These are phyloP conservation scores for Nephotettix cincticeps DNA, from an alignment of 1,140 invertebrate genomes.

Conservation along the genomic window DNA sequence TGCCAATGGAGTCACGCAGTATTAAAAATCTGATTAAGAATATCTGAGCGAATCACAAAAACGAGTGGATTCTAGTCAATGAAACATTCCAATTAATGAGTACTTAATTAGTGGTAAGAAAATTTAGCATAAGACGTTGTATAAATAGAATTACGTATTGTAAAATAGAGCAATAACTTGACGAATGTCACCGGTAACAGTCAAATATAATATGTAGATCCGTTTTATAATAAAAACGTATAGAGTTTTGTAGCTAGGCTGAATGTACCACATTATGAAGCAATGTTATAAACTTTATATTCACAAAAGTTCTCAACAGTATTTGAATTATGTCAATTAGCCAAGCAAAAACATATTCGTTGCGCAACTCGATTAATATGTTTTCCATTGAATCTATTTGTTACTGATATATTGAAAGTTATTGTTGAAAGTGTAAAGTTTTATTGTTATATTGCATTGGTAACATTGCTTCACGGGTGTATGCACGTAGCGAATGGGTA, in stretches of 20 bases:
- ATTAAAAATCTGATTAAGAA: no score
- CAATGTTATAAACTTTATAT: neutral
- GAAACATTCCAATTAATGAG: conserved; percentile 12
- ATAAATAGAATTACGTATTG: neutral
- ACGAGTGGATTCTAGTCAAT: conserved; percentile 16
- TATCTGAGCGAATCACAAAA: conserved; percentile 2
- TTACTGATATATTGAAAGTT: no score
- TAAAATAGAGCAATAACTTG: conserved; percentile 5
- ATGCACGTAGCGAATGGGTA: conserved; percentile 15
- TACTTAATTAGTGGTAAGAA: conserved; percentile 14
- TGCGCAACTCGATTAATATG: no score
- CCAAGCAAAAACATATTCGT: no score
- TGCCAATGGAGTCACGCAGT: no score
- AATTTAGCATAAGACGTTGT: conserved; percentile 2
- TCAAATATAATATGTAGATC: neutral
- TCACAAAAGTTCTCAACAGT: no score
- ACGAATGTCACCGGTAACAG: neutral
- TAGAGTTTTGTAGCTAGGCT: conserved; percentile 10
- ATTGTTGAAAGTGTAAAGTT: no score
- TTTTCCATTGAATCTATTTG: no score
- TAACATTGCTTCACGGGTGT: neutral
- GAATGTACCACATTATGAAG: neutral
- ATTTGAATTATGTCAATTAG: no score
- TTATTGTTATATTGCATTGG: no score
- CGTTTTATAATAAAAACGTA: neutral